Evolutionary conservation across 2,888 invertebrate species (phyloP).

Genomic region (Epinotia demarniana): DNA sequence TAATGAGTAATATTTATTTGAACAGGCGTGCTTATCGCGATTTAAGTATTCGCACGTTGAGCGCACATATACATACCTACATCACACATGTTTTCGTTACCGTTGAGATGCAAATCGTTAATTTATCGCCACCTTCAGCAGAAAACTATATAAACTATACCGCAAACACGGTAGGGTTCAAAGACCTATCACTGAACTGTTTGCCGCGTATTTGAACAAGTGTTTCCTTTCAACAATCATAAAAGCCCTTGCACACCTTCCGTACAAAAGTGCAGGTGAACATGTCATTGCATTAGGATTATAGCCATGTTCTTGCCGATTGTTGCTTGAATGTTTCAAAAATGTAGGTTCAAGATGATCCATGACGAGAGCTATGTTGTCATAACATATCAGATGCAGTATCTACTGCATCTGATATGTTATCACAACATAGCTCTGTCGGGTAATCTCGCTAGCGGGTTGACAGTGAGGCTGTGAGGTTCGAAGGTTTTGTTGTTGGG

Average conservation of each 20-base stretch:
- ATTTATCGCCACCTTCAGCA: slow-evolving; percentile 80
- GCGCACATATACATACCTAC: slow-evolving; percentile 52
- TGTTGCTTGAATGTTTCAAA: background rate
- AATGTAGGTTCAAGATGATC: background rate
- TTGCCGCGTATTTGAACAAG: slow-evolving; percentile 78
- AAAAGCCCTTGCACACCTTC: slow-evolving; percentile 55
- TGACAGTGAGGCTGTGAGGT: background rate
- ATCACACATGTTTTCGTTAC: slow-evolving; percentile 74
- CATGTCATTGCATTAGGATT: slow-evolving; percentile 12
- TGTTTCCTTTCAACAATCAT: slow-evolving; percentile 67
- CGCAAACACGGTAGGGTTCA: slow-evolving; percentile 79
- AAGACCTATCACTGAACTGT: slow-evolving; percentile 74
- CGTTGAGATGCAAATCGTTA: slow-evolving; percentile 80
- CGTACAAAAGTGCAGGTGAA: slow-evolving; percentile 3
- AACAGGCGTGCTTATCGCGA: background rate
- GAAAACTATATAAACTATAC: slow-evolving; percentile 78
- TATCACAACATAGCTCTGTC: background rate
- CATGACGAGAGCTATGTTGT: too few species aligned
- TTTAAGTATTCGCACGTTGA: slow-evolving; percentile 9
- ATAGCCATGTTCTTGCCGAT: background rate
- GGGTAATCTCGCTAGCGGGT: background rate
- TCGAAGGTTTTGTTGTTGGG: too few species aligned
- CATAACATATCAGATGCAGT: too few species aligned
- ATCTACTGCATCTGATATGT: background rate
- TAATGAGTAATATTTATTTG: background rate